phyloP scores from a whole-genome alignment of 2,113 vertebrate species.

The Cololabis saira region DNA sequence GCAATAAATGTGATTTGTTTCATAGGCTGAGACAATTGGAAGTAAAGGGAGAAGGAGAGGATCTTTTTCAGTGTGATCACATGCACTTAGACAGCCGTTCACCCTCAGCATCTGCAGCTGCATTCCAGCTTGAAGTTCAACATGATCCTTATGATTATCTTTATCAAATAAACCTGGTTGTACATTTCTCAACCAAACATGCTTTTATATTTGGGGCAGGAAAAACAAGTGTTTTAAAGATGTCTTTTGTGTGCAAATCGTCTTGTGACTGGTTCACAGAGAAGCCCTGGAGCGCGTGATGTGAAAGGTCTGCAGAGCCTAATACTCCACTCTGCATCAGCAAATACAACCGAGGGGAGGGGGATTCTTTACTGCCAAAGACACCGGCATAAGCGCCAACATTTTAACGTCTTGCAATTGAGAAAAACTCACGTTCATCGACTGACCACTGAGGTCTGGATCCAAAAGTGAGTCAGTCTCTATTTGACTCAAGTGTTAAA shows the following conservation, averaged over 20 bases:
- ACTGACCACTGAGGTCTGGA: too few species aligned
- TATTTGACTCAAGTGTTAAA: too few species aligned
- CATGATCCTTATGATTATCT: too few species aligned
- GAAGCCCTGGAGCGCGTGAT: background rate
- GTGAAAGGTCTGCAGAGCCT: background rate
- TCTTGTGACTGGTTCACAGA: background rate
- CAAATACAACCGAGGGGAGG: background rate
- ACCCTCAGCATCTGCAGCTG: constrained; percentile 15
- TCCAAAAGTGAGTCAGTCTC: too few species aligned
- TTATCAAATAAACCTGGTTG: background rate
- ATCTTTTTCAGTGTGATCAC: background rate
- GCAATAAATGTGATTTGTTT: constrained; percentile 19
- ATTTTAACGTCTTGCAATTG: too few species aligned
- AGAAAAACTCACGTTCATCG: too few species aligned
- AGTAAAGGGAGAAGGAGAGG: background rate
- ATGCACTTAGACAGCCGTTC: background rate
- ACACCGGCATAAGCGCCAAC: too few species aligned
- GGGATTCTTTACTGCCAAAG: background rate
- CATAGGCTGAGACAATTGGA: background rate
- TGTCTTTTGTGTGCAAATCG: background rate
- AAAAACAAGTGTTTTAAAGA: background rate
- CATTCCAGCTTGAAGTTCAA: background rate
- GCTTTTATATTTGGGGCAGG: background rate
- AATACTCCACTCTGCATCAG: background rate
- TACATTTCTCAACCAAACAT: background rate